Evolutionary conservation across 2,113 vertebrate species (phyloP).

Genomic region (Opisthocomus hoazin): DNA sequence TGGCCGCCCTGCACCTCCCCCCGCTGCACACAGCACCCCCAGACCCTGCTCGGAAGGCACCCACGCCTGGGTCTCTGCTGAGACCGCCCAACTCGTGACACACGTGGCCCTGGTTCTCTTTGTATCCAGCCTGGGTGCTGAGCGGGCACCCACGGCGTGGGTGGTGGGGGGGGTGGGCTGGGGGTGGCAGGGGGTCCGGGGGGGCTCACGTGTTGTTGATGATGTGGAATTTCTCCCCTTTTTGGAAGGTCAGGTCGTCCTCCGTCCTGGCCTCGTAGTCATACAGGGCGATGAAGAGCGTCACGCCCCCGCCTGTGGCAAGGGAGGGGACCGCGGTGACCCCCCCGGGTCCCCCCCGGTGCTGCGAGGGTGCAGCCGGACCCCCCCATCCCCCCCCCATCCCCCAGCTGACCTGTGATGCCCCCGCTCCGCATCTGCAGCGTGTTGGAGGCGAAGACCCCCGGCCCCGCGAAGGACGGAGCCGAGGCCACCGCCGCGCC

Average conservation of each 20-base stretch:
- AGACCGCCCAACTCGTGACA: not conserved
- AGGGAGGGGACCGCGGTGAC: not conserved
- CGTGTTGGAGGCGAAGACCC: conserved; percentile 46
- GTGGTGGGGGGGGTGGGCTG: not conserved
- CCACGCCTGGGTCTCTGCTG: not conserved
- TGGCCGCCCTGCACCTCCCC: not conserved
- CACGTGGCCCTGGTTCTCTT: not conserved
- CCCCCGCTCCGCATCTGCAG: conserved; percentile 37
- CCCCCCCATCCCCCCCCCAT: accelerated
- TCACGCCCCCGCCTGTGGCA: conserved; percentile 81
- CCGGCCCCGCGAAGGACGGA: conserved; percentile 26
- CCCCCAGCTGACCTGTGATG: conserved; percentile 69
- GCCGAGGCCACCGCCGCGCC: conserved; percentile 48
- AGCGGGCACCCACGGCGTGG: not conserved
- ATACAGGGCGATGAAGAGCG: conserved; percentile 88
- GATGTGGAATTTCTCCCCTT: conserved; percentile 96
- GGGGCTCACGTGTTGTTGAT: conserved; percentile 89
- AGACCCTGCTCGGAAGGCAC: not conserved
- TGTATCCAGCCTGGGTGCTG: too few relatives aligned
- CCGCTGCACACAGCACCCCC: not conserved
- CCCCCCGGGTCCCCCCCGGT: accelerated
- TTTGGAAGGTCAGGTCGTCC: conserved; percentile 89
- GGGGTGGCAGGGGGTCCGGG: not conserved
- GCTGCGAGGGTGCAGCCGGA: too few relatives aligned
- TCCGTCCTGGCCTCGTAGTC: conserved; percentile 92